Evolutionary conservation across 2,113 vertebrate species (phyloP), one percentile per base, ranked within the genome.

Genomic region (Mormoops blainvillei): DNA sequence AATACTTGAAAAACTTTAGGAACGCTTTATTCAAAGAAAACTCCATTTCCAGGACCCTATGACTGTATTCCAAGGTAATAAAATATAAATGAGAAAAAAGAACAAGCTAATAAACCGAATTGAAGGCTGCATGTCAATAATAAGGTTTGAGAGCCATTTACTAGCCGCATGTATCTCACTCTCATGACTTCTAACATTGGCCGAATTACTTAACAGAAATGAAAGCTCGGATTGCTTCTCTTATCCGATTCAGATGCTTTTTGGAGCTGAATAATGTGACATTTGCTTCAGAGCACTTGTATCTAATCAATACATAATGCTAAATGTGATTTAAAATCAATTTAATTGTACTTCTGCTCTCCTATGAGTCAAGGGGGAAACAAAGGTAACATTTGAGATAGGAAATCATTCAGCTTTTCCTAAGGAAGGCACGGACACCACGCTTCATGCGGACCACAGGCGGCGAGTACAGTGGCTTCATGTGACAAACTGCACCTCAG

Each of bases 241-340:
- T 90, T 97, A 94, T 82, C 94, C 24, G 0, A 95, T 86, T 54
- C 20, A 86, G 86, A 95, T 97, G 74, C 91, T 96, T 97, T 95
- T 95, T 89, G 86, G 97, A 96, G 68, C 91, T 90, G 96, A 98
- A 97, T 89, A 96, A 97, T 97, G 88, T 96, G 95, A 91, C 16
- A 26, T 76, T 94, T 98, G 86, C 91, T 97, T 97, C 85, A 96
- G 96, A 98, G 95, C 94, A 18, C 94, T 98, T 76, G 14, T 82
- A 97, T 86, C 70, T 94, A 94, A 98, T 98, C 98, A 97, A 98
- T 98, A 98, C 0, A 2, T 94, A 94, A 97, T 98, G 97, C 67
- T 97, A 98, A 98, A 97, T 0, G 94, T 95, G 97, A 94, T 95
- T 97, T 95, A 97, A 98, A 98, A 98, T 98, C 98, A 98, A 98